Evolutionary conservation across 2,888 invertebrate species (phyloP).

Genomic region (Stegophylla sp.): DNA sequence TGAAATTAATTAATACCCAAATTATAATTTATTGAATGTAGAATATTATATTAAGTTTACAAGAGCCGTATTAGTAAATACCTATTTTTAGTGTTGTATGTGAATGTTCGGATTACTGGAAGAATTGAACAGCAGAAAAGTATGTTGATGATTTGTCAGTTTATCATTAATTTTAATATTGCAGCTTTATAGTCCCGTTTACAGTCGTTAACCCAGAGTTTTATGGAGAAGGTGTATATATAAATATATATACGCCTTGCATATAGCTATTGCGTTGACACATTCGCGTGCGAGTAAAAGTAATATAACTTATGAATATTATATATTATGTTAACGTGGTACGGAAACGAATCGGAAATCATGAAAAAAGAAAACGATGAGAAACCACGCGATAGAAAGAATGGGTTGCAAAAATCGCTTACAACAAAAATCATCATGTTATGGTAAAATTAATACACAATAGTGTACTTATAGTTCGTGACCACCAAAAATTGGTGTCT

Average conservation of each 20-base stretch:
- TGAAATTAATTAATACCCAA: too few species aligned
- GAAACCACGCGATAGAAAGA: slow-evolving; percentile 4
- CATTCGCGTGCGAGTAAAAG: slow-evolving; percentile 8
- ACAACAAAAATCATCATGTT: not conserved
- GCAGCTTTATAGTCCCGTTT: too few species aligned
- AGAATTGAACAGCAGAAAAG: too few species aligned
- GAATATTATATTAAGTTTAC: too few species aligned
- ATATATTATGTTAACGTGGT: slow-evolving; percentile 15
- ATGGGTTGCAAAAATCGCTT: not conserved
- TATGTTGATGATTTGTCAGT: too few species aligned
- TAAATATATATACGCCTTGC: not conserved
- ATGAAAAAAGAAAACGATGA: slow-evolving; percentile 9
- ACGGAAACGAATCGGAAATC: not conserved
- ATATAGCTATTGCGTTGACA: too few species aligned
- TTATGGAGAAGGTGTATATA: not conserved
- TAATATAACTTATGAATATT: slow-evolving; percentile 20
- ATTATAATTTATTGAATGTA: too few species aligned
- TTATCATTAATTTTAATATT: too few species aligned
- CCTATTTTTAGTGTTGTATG: too few species aligned
- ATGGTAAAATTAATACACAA: not conserved
- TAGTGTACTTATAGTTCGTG: not conserved
- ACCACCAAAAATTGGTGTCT: not conserved
- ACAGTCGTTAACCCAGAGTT: not conserved
- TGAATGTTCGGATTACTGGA: too few species aligned
- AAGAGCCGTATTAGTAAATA: too few species aligned